Percentiles rank a stretch among this genome's conserved stretches.
These are phyloP conservation scores for Xestia sexstrigata DNA, from an alignment of 2,888 invertebrate genomes.

Conservation along the genomic window DNA sequence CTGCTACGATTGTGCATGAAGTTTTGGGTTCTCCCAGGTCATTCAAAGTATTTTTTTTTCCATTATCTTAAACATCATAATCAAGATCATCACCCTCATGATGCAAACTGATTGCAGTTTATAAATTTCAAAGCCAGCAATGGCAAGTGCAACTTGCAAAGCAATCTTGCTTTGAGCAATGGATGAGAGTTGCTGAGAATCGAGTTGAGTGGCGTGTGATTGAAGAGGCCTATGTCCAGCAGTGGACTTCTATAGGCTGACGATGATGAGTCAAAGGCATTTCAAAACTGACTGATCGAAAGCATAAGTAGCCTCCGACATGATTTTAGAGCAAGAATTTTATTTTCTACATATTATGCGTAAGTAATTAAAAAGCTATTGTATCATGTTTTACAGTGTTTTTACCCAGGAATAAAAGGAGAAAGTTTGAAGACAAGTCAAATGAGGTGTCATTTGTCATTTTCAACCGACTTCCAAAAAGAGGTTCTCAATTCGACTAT, in stretches of 20 bases:
- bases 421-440: background rate
- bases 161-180: too few species aligned
- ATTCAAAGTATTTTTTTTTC: background rate
- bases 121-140: background rate
- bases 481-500: too few species aligned
- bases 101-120: background rate
- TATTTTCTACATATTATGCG: too few species aligned
- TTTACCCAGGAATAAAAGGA: background rate
- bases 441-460: background rate
- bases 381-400: background rate
- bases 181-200: too few species aligned
- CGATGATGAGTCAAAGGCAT: background rate
- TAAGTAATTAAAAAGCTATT: background rate
- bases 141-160: too few species aligned
- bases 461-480: too few species aligned
- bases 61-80: too few species aligned
- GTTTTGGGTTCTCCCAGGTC: background rate
- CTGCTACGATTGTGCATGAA: background rate
- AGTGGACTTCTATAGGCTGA: too few species aligned
- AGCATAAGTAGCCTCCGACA: background rate
- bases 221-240: too few species aligned
- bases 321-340: background rate
- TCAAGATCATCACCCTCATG: background rate
- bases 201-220: too few species aligned
- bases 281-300: background rate